Evolutionary conservation across 2,113 vertebrate species (phyloP).

Genomic region (Willisornis vidua): DNA sequence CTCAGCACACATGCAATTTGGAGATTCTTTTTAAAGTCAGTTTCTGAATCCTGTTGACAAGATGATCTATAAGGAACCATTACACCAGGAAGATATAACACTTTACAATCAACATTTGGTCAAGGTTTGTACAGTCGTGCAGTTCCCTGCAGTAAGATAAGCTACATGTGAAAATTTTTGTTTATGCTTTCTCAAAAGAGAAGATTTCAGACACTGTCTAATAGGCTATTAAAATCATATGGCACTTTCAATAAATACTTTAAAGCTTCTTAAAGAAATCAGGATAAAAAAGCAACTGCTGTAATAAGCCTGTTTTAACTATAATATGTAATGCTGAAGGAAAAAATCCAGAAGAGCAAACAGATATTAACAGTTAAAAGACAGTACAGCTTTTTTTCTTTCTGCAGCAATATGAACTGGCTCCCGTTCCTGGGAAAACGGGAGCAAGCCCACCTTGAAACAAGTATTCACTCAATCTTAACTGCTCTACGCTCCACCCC

Average conservation of each 20-base stretch:
- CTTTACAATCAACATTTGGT: slow-evolving; percentile 31
- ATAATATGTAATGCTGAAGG: slow-evolving; percentile 52
- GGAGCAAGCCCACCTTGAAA: neutral
- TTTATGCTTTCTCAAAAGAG: slow-evolving; percentile 40
- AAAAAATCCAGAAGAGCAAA: slow-evolving; percentile 65
- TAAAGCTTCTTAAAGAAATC: slow-evolving; percentile 82
- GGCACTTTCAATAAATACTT: slow-evolving; percentile 85
- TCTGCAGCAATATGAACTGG: slow-evolving; percentile 4
- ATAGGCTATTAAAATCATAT: slow-evolving; percentile 73
- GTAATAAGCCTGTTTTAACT: slow-evolving; percentile 74
- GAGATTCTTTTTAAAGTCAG: neutral
- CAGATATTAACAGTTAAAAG: slow-evolving; percentile 47
- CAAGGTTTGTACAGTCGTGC: neutral
- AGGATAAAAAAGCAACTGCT: slow-evolving; percentile 80
- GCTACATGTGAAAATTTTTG: slow-evolving; percentile 24
- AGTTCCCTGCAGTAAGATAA: neutral
- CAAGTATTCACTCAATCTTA: slow-evolving; percentile 41
- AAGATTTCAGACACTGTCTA: slow-evolving; percentile 51
- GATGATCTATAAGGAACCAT: slow-evolving; percentile 50
- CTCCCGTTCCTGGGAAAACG: neutral
- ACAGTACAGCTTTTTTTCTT: slow-evolving; percentile 71
- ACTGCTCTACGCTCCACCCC: slow-evolving; percentile 35
- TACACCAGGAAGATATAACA: slow-evolving; percentile 23
- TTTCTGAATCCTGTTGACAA: slow-evolving; percentile 47
- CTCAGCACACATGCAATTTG: neutral